Evolutionary conservation across 2,797 vertebrate species (phyloP), one percentile per base, ranked within the genome.

Genomic region (Malurus splendens): DNA sequence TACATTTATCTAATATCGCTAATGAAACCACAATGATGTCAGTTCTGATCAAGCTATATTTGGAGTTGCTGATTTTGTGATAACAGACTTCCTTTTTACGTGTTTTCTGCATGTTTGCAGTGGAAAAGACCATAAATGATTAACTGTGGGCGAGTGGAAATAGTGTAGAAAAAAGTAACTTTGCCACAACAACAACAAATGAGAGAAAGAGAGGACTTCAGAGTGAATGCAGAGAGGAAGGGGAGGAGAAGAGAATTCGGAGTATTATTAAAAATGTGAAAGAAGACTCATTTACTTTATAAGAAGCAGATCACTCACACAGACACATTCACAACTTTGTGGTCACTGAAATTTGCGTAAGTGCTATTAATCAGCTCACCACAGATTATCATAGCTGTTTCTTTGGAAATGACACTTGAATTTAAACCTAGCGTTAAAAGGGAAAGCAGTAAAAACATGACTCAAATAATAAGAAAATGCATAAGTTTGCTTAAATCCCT

Each of bases 71-170:
- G 96, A 97, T 97, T 82, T 92, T 94, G 94, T 82, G 97, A 97
- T 97, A 97, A 96, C 83, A 87, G 82, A 94, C 96, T 97, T 97
- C 97, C 97, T 97, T 96, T 97, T 95, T 97, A 96, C 96, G 95
- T 95, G 95, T 94, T 96, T 96, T 96, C 92, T 95, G 85, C 94
- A 72, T 90, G 93, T 95, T 95, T 95, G 75, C 96, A 95, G 95
- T 97, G 97, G 97, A 97, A 97, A 97, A 97, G 96, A 95, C 96
- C 80, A 90, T 94, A 94, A 94, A 95, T 92, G 93, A 96, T 94
- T 96, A 93, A 92, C 95, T 98, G 98, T 97, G 98, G 97, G 98
- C 96, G 98, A 98, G 97, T 96, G 98, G 97, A 96, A 96, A 96
- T 97, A 96, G 94, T 96, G 97, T 97, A 96, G 98, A 98, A 97